Percentiles rank a stretch among this genome's conserved stretches.
Evolutionary conservation across 2,113 vertebrate species (phyloP).

Genomic region (Indicator maculatus): DNA sequence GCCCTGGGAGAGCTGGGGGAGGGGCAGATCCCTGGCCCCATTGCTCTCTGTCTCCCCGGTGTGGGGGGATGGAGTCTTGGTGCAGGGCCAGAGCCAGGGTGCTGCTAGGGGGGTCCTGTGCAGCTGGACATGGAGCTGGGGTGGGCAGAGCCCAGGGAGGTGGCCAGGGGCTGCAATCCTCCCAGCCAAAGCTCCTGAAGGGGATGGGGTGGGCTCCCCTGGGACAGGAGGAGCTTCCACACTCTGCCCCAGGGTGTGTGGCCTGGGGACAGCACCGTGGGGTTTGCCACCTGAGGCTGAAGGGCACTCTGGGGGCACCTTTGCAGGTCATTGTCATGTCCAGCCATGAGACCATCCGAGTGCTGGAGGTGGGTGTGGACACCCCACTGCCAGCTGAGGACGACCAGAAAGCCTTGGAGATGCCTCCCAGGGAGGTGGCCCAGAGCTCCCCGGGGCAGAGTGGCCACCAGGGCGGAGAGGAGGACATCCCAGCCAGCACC

Average conservation of each 20-base stretch:
- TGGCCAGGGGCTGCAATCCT: no score
- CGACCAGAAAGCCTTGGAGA: constrained; percentile 70
- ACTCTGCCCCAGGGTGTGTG: neutral
- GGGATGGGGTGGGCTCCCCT: fast-evolving
- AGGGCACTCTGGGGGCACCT: fast-evolving
- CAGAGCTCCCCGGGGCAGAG: neutral
- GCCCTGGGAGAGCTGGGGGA: neutral
- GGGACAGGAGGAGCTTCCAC: no score
- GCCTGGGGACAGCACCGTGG: fast-evolving
- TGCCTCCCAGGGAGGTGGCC: neutral
- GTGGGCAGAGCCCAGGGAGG: neutral
- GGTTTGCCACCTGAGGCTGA: neutral
- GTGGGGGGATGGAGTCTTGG: neutral
- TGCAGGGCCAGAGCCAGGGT: fast-evolving
- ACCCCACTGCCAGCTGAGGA: constrained; percentile 75
- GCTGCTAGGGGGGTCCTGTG: neutral
- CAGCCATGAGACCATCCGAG: constrained; percentile 93
- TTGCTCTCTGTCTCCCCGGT: neutral
- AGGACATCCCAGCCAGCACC: constrained; percentile 9
- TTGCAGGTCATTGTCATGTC: constrained; percentile 96
- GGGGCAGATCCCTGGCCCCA: neutral
- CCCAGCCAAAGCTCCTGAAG: neutral
- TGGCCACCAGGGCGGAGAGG: constrained; percentile 15
- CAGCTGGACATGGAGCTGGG: neutral
- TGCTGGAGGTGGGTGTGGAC: constrained; percentile 92